phyloP scores from a whole-genome alignment of 1,140 invertebrate genomes.

The Apis dorsata region DNA sequence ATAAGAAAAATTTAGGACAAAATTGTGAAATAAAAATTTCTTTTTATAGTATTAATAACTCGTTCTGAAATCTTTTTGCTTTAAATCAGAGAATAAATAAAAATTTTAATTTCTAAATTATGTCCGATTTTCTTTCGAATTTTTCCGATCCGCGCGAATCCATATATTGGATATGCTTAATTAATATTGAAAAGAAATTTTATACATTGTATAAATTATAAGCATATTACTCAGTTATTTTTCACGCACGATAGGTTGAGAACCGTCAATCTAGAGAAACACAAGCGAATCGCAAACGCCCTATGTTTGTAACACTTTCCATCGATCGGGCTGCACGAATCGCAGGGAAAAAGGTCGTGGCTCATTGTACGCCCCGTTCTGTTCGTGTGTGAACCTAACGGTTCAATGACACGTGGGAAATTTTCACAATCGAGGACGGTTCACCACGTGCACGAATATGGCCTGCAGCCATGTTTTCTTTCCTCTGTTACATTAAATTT shows the following conservation, averaged over 20 bases:
- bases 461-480: constrained; percentile 29
- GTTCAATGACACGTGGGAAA: constrained; percentile 58
- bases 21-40: neutral
- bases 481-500: constrained; percentile 35
- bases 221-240: no score
- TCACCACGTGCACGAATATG: constrained; percentile 26
- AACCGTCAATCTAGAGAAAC: neutral
- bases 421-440: constrained; percentile 38
- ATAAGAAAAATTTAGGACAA: constrained; percentile 1
- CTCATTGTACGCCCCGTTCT: neutral
- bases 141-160: no score
- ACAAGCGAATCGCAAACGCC: neutral
- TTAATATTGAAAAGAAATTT: no score
- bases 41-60: neutral
- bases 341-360: constrained; percentile 8
- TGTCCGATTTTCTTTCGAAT: no score
- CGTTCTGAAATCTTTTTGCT: neutral
- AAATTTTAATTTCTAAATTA: no score
- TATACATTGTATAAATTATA: no score
- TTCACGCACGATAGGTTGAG: no score
- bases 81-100: no score
- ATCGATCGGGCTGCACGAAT: neutral
- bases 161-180: no score
- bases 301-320: constrained; percentile 13
- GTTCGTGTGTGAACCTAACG: constrained; percentile 27